Conservation (phyloP, 2,797 vertebrate genomes). For the Bovichtus diacanthus region DNA sequence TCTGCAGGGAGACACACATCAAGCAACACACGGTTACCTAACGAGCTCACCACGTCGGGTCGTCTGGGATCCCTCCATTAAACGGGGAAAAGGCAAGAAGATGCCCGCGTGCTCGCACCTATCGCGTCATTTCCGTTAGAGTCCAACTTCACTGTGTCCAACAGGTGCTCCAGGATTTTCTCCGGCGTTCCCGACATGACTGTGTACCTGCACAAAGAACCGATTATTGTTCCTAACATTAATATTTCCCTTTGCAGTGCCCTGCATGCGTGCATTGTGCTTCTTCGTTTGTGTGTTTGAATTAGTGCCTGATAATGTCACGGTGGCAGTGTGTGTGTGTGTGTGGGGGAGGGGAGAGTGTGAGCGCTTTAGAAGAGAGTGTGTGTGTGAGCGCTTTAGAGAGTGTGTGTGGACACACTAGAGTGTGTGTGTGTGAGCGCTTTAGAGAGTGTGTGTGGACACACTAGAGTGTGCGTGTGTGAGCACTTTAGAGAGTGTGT, state of each 20-base stretch:
- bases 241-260: background rate
- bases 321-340: no score
- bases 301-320: background rate
- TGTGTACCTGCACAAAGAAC: constrained; percentile 85
- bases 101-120: constrained; percentile 76
- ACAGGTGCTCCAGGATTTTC: constrained; percentile 95
- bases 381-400: no score
- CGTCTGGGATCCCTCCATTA: background rate
- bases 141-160: constrained; percentile 92
- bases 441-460: no score
- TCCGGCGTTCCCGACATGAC: constrained; percentile 97
- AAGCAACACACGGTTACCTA: constrained; percentile 9
- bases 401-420: no score
- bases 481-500: no score
- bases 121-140: constrained; percentile 87
- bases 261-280: background rate
- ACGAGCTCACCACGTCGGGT: background rate
- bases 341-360: no score
- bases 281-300: background rate
- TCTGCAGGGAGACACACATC: constrained; percentile 81
- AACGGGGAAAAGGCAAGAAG: background rate
- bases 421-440: no score
- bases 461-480: no score
- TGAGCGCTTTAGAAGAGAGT: no score
- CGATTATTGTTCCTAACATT: background rate